Conservation (phyloP, 2,888 invertebrate species). For the Thecocarcelia acutangulata region DNA sequence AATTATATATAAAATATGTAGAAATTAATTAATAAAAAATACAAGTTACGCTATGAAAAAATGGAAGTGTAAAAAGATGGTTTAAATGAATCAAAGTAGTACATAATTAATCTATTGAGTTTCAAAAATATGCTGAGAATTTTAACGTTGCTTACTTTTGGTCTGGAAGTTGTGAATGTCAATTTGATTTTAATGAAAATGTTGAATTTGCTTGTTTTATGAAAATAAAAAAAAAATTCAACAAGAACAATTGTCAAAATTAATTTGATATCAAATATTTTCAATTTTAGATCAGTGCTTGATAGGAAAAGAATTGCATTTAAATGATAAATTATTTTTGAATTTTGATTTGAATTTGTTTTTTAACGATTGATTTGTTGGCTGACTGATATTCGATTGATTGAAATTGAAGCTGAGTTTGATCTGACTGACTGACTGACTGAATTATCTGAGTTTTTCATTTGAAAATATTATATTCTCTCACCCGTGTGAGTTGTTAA, state of each 20-base stretch:
- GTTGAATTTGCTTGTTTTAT: slow-evolving; percentile 37
- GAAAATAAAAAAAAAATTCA: slow-evolving; percentile 47
- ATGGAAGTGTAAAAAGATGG: slow-evolving; percentile 53
- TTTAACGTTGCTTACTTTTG: slow-evolving; percentile 8
- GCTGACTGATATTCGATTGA: slow-evolving; percentile 64
- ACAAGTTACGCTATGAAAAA: slow-evolving; percentile 55
- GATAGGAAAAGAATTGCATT: slow-evolving; percentile 71
- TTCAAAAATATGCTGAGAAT: slow-evolving; percentile 4
- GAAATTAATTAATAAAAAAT: slow-evolving; percentile 30
- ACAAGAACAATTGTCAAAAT: slow-evolving; percentile 51
- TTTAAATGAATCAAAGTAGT: slow-evolving; percentile 47
- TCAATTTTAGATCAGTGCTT: slow-evolving; percentile 62
- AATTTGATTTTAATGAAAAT: slow-evolving; percentile 44
- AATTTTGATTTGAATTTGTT: slow-evolving; percentile 66
- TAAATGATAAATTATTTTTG: slow-evolving; percentile 69
- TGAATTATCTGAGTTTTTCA: slow-evolving; percentile 69
- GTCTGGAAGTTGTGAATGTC: slow-evolving; percentile 32
- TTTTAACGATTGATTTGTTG: slow-evolving; percentile 63
- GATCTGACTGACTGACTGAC: slow-evolving; percentile 65
- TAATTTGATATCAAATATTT: slow-evolving; percentile 37
- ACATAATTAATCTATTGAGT: slow-evolving; percentile 4
- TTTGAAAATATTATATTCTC: slow-evolving; percentile 79
- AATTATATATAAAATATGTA: slow-evolving; percentile 36
- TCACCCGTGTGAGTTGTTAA: slow-evolving; percentile 82
- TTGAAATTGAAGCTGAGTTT: slow-evolving; percentile 67